These are phyloP conservation scores for Branchellion lobata DNA, from an alignment of 2,888 invertebrate species.

Conservation along the genomic window DNA sequence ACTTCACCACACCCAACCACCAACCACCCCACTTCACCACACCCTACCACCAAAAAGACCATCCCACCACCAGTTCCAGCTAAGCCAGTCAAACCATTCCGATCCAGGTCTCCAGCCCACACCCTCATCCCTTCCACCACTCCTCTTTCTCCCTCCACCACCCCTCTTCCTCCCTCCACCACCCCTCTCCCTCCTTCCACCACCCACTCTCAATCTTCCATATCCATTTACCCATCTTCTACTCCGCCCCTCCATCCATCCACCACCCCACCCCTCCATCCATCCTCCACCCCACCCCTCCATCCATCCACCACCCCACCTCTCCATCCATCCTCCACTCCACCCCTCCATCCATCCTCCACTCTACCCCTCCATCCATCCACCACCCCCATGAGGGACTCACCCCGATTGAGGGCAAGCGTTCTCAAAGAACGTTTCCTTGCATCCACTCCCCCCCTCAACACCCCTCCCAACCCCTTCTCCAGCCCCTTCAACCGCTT, in stretches of 20 bases:
- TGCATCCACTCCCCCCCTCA: background rate
- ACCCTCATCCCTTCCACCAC: background rate
- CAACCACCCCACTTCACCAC: background rate
- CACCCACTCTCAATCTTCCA: background rate
- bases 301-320: background rate
- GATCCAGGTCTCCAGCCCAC: background rate
- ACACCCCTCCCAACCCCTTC: background rate
- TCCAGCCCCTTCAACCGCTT: background rate
- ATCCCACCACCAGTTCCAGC: background rate
- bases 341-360: background rate
- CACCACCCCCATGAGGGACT: background rate
- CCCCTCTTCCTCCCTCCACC: background rate
- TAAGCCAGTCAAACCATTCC: background rate
- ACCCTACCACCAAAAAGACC: background rate
- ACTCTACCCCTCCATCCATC: background rate
- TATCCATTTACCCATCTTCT: background rate
- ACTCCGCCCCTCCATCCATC: background rate
- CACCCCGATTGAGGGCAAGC: background rate
- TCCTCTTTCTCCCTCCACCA: background rate
- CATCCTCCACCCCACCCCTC: background rate
- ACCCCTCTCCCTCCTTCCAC: background rate
- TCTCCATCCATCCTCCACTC: background rate
- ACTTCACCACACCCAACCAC: background rate
- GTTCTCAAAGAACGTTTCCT: slow-evolving; percentile 3
- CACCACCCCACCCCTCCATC: background rate